Evolutionary conservation across 1,140 invertebrate genomes (phyloP).

Genomic region (Trachymyrmex septentrionalis): DNA sequence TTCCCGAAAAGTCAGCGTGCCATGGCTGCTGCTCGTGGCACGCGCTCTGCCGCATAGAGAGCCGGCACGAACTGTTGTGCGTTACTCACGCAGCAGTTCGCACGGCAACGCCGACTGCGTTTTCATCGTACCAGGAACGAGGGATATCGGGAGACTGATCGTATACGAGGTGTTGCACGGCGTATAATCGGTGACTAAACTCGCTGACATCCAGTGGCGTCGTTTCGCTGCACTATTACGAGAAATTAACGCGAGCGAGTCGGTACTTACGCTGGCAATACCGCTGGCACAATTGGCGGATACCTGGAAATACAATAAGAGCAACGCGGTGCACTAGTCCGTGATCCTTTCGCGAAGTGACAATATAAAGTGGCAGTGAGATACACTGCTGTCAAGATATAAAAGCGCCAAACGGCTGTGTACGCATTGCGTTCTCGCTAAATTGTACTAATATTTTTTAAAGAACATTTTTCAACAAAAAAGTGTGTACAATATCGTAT

Average conservation of each 20-base stretch:
- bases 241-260: conserved; percentile 47
- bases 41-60: conserved; percentile 35
- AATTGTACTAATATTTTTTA: background rate
- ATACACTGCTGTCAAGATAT: background rate
- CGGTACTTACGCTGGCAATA: conserved; percentile 15
- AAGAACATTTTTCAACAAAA: background rate
- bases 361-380: conserved; percentile 33
- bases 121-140: conserved; percentile 71
- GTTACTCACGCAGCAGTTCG: conserved; percentile 67
- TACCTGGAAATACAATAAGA: conserved; percentile 52
- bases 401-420: background rate
- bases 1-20: conserved; percentile 67
- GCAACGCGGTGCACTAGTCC: conserved; percentile 14
- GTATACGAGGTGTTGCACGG: conserved; percentile 47
- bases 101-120: conserved; percentile 40
- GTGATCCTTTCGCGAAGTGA: background rate
- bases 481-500: background rate
- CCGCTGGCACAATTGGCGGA: conserved; percentile 32
- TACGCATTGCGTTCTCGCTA: background rate
- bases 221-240: conserved; percentile 26
- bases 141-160: conserved; percentile 69
- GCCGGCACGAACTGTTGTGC: background rate
- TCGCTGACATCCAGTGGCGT: conserved; percentile 57
- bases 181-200: conserved; percentile 75
- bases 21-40: conserved; percentile 16